Evolutionary conservation across 2,888 invertebrate species (phyloP).

Genomic region (Poecilus cupreus): DNA sequence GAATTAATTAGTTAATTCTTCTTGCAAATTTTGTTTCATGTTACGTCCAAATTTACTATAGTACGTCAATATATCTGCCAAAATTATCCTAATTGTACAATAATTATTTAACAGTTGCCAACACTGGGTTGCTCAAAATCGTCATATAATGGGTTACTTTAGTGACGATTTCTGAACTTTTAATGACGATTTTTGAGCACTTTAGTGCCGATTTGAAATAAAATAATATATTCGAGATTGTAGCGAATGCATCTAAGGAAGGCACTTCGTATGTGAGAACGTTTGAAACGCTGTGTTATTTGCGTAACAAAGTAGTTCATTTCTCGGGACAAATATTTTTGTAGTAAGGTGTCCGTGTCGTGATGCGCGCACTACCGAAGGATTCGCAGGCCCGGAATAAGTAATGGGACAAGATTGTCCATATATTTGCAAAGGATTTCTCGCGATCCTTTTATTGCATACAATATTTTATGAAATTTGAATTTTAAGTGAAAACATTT

Average conservation of each 20-base stretch:
- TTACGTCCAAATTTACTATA: too few species aligned
- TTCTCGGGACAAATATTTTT: constrained; percentile 28
- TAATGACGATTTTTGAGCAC: too few species aligned
- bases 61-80: too few species aligned
- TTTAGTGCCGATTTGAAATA: too few species aligned
- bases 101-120: too few species aligned
- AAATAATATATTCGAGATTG: too few species aligned
- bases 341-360: background rate
- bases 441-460: constrained; percentile 42
- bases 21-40: too few species aligned
- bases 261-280: background rate
- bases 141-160: too few species aligned
- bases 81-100: too few species aligned
- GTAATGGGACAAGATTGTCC: constrained; percentile 50
- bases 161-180: too few species aligned
- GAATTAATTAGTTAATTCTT: too few species aligned
- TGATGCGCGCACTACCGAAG: background rate
- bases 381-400: background rate
- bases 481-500: constrained; percentile 55
- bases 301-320: constrained; percentile 6
- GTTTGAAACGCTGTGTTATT: background rate
- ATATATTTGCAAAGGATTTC: constrained; percentile 48
- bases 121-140: too few species aligned
- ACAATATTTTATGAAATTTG: constrained; percentile 49
- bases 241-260: background rate